Base-by-base conservation (phyloP, 2,113 vertebrate genomes). In the Myrmecophaga tridactyla region DNA sequence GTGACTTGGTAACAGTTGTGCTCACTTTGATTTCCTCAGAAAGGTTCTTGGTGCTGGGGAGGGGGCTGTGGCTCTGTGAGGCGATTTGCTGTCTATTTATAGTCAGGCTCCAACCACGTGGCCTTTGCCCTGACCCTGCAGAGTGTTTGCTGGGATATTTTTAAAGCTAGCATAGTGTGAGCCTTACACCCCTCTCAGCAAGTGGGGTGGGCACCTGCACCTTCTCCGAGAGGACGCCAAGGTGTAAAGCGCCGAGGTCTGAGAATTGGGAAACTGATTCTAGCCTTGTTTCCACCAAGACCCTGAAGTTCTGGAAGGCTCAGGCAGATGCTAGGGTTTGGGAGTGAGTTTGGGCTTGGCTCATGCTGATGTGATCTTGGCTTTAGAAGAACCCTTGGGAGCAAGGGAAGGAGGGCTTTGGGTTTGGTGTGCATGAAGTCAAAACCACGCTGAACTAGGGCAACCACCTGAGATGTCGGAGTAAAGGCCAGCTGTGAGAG, bases 1-100 rank as follows among this genome's bases (percentile, higher is more conserved):
- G 96, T 97, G 97, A 97, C 96, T 96, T 97, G 97, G 97, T 97
- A 96, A 96, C 96, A 96, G 96, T 97, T 89, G 96, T 94, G 92
- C 63, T 97, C 97, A 81, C 97, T 97, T 96, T 97, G 97, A 97
- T 97, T 97, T 96, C 94, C 86, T 96, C 96, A 2, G 96, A 95
- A 96, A 96, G 95, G 96, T 97, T 95, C 94, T 96, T 36, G 96
- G 96, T 96, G 90, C 80, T 92, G 94, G 92, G 95, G 96, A 96
- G 91, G 96, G 95, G 96, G 95, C 90, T 0, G 4, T 0, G 29
- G 90, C 92, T 76, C 86, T 23, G 76, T 39, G 85, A 81, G 46
- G 10, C 1, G 60, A 90, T 82, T 63, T 73, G 89, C 81, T 25
- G 72, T 76, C 62, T 96, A 92, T 95, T 91, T 94, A 94, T 94